These are phyloP conservation scores for Puntigrus tetrazona DNA, from an alignment of 2,113 vertebrate species.

Conservation along the genomic window DNA sequence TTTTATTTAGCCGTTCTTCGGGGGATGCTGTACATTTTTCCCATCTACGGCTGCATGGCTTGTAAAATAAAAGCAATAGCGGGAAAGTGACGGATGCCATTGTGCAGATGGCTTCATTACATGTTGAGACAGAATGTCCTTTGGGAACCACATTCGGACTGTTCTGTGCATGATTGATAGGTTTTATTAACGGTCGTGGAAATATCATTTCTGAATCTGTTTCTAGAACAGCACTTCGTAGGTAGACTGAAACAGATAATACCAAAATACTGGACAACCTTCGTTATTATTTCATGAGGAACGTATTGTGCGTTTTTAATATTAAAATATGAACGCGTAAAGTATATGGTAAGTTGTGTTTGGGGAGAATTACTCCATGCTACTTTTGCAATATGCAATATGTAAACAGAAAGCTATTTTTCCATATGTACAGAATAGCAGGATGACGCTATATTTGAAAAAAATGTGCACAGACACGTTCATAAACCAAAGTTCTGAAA, in stretches of 20 bases:
- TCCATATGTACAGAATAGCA: background rate
- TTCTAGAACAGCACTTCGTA: background rate
- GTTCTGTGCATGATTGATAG: slow-evolving; percentile 38
- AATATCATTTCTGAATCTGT: slow-evolving; percentile 2
- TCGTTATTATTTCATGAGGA: background rate
- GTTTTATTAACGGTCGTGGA: slow-evolving; percentile 24
- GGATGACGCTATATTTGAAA: background rate
- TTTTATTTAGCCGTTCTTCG: slow-evolving; percentile 38
- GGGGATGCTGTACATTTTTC: slow-evolving; percentile 44
- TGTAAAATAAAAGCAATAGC: slow-evolving; percentile 52
- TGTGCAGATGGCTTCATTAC: slow-evolving; percentile 55
- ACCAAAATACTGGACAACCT: background rate
- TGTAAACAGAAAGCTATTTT: background rate
- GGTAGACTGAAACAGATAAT: background rate
- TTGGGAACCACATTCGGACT: slow-evolving; percentile 31
- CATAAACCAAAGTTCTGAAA: background rate
- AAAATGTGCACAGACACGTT: background rate
- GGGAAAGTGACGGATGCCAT: slow-evolving; percentile 52
- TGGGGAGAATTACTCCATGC: background rate
- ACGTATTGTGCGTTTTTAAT: background rate
- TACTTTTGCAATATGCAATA: background rate
- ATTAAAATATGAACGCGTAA: background rate
- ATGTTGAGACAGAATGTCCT: slow-evolving; percentile 37
- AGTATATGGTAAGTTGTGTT: background rate
- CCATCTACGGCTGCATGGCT: slow-evolving; percentile 33